phyloP scores from a whole-genome alignment of 1,140 invertebrate species.

The Holotrichia oblita region DNA sequence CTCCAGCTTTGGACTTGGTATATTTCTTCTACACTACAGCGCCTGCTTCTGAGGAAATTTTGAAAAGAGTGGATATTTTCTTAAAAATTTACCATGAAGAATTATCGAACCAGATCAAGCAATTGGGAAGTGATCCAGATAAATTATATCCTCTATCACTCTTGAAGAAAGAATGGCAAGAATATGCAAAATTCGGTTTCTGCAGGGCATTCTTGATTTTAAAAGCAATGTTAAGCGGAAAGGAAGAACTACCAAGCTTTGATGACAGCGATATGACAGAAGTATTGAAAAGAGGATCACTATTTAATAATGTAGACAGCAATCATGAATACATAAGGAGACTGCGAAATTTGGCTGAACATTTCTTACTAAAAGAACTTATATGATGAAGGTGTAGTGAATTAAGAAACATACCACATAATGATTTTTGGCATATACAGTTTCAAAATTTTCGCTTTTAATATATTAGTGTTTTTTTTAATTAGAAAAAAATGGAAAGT shows the following conservation, averaged over 20 bases:
- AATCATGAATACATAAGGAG: neutral
- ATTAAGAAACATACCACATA: too few relatives aligned
- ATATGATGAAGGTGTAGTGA: neutral
- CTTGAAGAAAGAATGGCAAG: slow-evolving; percentile 15
- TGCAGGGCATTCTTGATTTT: slow-evolving; percentile 11
- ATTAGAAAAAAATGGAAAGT: too few relatives aligned
- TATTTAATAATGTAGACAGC: neutral
- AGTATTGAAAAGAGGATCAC: neutral
- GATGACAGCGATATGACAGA: neutral
- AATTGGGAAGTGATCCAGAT: slow-evolving; percentile 60
- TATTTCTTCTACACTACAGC: slow-evolving; percentile 67
- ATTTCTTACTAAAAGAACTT: neutral
- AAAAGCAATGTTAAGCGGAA: neutral
- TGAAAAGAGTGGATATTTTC: slow-evolving; percentile 62
- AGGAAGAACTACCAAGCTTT: slow-evolving; percentile 17
- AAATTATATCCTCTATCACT: slow-evolving; percentile 60
- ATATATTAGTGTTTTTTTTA: too few relatives aligned
- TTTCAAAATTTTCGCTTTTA: too few relatives aligned
- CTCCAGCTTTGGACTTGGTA: slow-evolving; percentile 66
- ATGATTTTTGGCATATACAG: neutral
- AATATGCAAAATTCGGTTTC: neutral
- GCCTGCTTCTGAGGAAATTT: slow-evolving; percentile 54
- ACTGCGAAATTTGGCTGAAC: neutral
- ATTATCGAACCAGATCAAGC: slow-evolving; percentile 58
- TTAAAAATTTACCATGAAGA: slow-evolving; percentile 66